phyloP scores from a whole-genome alignment of 2,113 vertebrate species.

The Galeopterus variegatus region DNA sequence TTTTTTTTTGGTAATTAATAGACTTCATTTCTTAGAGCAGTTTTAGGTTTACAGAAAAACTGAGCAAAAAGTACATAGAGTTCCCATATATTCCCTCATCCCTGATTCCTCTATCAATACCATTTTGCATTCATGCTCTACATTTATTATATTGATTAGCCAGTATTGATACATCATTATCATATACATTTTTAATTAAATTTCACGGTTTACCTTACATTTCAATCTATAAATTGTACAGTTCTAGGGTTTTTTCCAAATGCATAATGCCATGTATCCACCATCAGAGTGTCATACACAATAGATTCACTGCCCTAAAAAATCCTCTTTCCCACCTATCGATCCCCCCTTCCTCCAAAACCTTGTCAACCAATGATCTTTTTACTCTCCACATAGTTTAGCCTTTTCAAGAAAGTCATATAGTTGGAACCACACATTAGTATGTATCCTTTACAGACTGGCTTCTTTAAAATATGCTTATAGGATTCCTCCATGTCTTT shows the following conservation, averaged over 20 bases:
- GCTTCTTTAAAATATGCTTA: background rate
- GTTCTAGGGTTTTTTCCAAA: too few species aligned
- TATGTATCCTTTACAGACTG: background rate
- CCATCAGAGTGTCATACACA: too few species aligned
- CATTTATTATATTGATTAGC: background rate
- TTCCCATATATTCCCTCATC: background rate
- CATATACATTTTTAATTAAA: background rate
- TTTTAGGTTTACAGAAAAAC: background rate
- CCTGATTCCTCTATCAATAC: rapidly evolving
- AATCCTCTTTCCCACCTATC: rapidly evolving
- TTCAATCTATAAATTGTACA: background rate
- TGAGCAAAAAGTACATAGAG: background rate
- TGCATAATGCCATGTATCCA: too few species aligned
- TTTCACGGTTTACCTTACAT: background rate
- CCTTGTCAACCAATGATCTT: background rate
- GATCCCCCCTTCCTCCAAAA: too few species aligned
- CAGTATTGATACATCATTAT: rapidly evolving
- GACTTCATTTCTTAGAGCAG: background rate
- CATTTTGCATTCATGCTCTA: too few species aligned
- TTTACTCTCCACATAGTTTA: too few species aligned
- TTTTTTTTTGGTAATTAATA: background rate
- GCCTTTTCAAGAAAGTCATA: background rate
- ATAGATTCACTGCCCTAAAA: background rate
- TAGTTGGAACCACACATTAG: background rate
- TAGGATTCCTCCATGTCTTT: rapidly evolving